phyloP scores from a whole-genome alignment of 2,113 vertebrate genomes.

The Choloepus hoffmanni region DNA sequence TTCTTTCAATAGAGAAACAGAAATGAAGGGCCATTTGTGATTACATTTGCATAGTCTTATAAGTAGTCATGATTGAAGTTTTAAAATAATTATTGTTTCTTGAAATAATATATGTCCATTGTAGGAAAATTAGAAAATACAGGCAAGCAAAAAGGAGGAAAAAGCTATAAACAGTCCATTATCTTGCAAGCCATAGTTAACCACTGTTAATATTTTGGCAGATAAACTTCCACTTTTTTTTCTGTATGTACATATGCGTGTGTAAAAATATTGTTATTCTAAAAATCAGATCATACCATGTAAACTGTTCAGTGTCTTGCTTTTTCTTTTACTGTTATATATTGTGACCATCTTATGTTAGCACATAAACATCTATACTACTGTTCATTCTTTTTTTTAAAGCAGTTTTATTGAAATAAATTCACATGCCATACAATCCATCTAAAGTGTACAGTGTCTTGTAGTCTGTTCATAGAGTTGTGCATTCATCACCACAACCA shows the following conservation, averaged over 20 bases:
- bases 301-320: neutral
- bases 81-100: slow-evolving; percentile 25
- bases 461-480: no score
- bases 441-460: no score
- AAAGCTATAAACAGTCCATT: neutral
- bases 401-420: no score
- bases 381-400: neutral
- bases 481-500: no score
- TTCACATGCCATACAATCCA: no score
- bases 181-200: neutral
- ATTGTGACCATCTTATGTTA: slow-evolving; percentile 33
- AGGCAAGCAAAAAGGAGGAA: neutral
- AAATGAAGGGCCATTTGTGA: neutral
- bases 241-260: neutral
- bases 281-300: neutral
- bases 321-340: neutral
- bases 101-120: slow-evolving; percentile 50
- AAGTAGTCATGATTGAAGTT: slow-evolving; percentile 38
- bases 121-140: slow-evolving; percentile 47
- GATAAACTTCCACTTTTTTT: neutral
- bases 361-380: neutral
- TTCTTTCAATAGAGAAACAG: neutral
- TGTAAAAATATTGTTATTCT: neutral
- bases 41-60: slow-evolving; percentile 33
- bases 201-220: slow-evolving; percentile 13